Conservation (phyloP, 2,888 invertebrate genomes). For the Eristalis intricaria region DNA sequence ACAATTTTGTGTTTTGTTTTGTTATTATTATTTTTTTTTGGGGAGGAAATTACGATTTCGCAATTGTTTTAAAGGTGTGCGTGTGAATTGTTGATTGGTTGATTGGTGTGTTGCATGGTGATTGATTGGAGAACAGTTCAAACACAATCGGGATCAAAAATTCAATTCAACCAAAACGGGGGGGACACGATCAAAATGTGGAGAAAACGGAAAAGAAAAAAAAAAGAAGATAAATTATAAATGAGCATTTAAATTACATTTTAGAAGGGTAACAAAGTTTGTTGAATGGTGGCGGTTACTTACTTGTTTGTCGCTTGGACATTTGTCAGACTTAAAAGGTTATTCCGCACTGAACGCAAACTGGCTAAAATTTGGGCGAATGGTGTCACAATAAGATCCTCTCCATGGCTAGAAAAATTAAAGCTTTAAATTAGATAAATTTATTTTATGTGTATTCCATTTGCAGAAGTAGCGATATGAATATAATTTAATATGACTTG, state of each 20-base stretch:
- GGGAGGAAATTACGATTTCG: neutral
- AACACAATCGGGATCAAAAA: constrained; percentile 52
- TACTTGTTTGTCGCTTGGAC: constrained; percentile 89
- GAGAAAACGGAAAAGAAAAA: constrained; percentile 4
- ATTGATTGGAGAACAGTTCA: constrained; percentile 47
- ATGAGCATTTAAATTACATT: constrained; percentile 4
- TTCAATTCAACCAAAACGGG: neutral
- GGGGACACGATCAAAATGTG: neutral
- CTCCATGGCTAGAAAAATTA: constrained; percentile 88
- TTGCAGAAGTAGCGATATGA: neutral
- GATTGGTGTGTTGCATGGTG: constrained; percentile 45
- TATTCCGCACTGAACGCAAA: constrained; percentile 98
- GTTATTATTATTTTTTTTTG: constrained; percentile 11
- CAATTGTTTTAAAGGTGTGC: constrained; percentile 17
- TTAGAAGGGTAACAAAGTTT: constrained; percentile 61
- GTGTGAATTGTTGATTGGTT: constrained; percentile 32
- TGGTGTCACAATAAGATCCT: constrained; percentile 99
- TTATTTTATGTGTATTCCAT: constrained; percentile 5
- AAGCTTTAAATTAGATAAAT: constrained; percentile 50
- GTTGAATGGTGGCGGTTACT: constrained; percentile 72
- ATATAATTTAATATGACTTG: neutral
- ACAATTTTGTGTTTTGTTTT: neutral
- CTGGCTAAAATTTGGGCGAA: constrained; percentile 99
- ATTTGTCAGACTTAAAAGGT: constrained; percentile 98
- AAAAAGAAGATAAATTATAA: constrained; percentile 23